phyloP scores from a whole-genome alignment of 1,140 invertebrate species.

The Listronotus oregonensis region DNA sequence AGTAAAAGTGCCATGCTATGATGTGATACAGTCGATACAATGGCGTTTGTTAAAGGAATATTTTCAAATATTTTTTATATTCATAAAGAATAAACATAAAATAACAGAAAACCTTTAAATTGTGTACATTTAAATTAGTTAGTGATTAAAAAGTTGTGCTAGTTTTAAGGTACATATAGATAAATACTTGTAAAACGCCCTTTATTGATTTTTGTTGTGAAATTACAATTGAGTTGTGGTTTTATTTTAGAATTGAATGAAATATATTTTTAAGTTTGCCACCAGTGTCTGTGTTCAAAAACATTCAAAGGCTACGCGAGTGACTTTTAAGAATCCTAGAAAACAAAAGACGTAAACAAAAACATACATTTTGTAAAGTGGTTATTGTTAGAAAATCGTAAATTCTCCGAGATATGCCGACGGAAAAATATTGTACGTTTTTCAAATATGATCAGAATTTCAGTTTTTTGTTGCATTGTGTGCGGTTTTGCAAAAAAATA shows the following conservation, averaged over 20 bases:
- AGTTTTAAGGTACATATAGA: background rate
- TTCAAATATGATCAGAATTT: conserved; percentile 16
- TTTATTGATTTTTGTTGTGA: conserved; percentile 52
- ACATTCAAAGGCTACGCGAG: conserved; percentile 13
- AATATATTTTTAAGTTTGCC: conserved; percentile 1
- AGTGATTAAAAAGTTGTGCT: background rate
- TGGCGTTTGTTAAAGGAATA: conserved; percentile 48
- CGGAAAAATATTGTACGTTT: conserved; percentile 11
- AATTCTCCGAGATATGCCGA: conserved; percentile 14
- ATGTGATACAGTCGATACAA: conserved; percentile 53
- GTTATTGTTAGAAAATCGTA: background rate
- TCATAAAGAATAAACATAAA: too few species aligned
- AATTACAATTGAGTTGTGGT: conserved; percentile 3
- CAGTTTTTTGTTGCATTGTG: conserved; percentile 18
- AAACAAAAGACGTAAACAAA: too few species aligned
- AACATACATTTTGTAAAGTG: too few species aligned
- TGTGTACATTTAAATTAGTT: conserved; percentile 22
- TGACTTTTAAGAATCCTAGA: conserved; percentile 32
- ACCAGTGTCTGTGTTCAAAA: conserved; percentile 13
- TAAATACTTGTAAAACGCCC: conserved; percentile 52
- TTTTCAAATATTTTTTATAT: conserved; percentile 10
- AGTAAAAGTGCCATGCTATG: conserved; percentile 39
- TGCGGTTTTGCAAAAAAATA: conserved; percentile 24
- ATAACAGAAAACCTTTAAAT: background rate
- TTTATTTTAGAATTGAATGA: conserved; percentile 11